Conservation (phyloP, 2,797 vertebrate genomes). For the Emydoidea blandingii region DNA sequence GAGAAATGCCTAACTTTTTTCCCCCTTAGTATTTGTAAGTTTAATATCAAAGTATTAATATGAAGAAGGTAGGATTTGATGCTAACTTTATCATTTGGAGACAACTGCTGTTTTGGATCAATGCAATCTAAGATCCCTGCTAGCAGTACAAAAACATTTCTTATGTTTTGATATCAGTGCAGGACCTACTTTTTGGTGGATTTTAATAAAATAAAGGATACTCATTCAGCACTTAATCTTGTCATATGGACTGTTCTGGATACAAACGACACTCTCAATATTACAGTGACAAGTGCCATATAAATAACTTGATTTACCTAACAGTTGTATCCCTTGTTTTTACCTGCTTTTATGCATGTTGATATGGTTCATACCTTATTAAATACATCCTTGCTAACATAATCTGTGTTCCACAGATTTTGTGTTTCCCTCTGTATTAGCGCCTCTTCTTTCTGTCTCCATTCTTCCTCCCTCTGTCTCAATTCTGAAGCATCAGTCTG, state of each 20-base stretch:
- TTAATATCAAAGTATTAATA: background rate
- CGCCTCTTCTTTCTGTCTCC: constrained; percentile 94
- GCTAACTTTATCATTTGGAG: background rate
- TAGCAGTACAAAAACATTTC: background rate
- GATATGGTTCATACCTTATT: constrained; percentile 87
- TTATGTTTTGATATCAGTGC: background rate
- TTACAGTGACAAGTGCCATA: background rate
- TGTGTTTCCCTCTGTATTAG: constrained; percentile 87
- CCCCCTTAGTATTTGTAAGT: background rate
- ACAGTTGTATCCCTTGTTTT: background rate
- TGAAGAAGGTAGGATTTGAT: background rate
- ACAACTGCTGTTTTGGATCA: background rate
- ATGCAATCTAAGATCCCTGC: fast-evolving
- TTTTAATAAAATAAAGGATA: background rate
- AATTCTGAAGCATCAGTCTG: constrained; percentile 87
- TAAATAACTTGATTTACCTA: background rate
- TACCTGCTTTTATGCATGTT: background rate
- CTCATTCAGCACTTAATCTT: background rate
- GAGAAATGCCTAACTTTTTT: background rate
- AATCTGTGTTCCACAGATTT: constrained; percentile 85
- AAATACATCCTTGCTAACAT: constrained; percentile 92
- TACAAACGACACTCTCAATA: background rate
- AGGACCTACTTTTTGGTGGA: background rate
- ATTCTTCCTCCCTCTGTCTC: constrained; percentile 91
- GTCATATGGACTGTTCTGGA: background rate